These are phyloP conservation scores for Mormyrops boulengeri DNA, from an alignment of 2,797 vertebrate genomes.

Conservation along the genomic window DNA sequence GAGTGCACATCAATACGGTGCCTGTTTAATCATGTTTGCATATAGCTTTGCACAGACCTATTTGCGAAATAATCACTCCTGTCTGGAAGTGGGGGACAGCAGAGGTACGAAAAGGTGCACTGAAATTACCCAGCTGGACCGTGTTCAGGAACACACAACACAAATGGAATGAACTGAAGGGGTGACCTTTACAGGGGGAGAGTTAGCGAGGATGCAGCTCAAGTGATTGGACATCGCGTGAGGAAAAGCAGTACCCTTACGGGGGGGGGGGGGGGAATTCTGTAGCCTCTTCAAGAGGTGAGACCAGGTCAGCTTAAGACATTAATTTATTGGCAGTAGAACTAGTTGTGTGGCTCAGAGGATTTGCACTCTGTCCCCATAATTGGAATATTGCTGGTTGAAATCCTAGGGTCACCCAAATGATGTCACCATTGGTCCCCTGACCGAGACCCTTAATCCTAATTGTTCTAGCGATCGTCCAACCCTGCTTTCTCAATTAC, in stretches of 20 bases:
- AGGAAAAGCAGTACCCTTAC: background rate
- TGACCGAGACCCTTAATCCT: background rate
- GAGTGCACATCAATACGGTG: background rate
- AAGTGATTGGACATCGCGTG: background rate
- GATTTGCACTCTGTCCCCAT: background rate
- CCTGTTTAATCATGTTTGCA: slow-evolving; percentile 7
- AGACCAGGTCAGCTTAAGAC: background rate
- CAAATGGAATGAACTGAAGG: background rate
- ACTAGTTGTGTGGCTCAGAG: background rate
- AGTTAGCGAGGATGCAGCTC: background rate
- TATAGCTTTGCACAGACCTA: background rate
- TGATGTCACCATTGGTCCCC: background rate
- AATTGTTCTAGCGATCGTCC: background rate
- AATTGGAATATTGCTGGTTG: background rate
- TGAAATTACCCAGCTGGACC: background rate
- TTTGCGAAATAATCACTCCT: background rate
- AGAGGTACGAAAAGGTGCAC: too few species aligned
- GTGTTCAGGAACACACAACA: background rate
- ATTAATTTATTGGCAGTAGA: background rate
- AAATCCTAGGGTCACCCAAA: background rate
- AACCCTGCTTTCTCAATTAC: background rate
- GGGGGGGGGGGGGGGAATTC: background rate
- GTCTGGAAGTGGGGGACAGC: background rate
- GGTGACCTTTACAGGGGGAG: background rate
- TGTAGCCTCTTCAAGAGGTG: background rate